Percentiles rank a stretch among this genome's conserved stretches.
phyloP scores from a whole-genome alignment of 2,797 vertebrate genomes.

The Oreortyx pictus region DNA sequence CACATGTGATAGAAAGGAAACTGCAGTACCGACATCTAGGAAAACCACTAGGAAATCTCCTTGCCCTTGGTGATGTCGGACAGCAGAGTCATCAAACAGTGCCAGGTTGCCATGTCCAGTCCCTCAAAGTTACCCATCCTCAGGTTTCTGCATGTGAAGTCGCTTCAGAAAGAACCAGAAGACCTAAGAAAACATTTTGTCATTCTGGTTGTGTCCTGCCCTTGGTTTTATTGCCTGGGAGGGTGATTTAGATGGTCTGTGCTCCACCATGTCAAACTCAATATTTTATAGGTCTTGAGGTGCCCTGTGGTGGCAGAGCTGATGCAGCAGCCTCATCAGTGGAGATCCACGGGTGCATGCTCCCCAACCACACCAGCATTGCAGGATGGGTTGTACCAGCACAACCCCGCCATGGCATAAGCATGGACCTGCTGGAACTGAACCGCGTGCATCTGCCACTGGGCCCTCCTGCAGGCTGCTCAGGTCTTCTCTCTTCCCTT shows the following conservation, averaged over 20 bases:
- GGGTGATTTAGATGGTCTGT: not conserved
- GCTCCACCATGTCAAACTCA: not conserved
- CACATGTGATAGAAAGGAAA: not conserved
- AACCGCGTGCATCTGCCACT: not conserved
- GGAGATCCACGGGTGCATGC: fast-evolving
- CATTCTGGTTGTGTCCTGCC: not conserved
- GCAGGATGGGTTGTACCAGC: not conserved
- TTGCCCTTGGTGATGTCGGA: not conserved
- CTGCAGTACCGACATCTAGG: not conserved
- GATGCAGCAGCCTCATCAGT: not conserved
- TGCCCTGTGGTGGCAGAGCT: not conserved
- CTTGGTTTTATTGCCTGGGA: not conserved
- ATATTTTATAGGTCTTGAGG: not conserved
- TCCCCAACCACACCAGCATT: fast-evolving
- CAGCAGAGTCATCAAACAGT: not conserved
- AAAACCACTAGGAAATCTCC: not conserved
- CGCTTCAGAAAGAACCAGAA: not conserved
- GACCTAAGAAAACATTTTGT: not conserved
- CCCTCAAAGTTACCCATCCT: not conserved
- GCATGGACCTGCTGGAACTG: not conserved
- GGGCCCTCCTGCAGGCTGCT: not conserved
- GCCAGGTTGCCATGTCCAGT: not conserved
- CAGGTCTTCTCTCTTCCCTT: not conserved
- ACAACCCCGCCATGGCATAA: not conserved
- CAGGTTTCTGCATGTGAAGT: not conserved